Base-by-base conservation (phyloP, 2,888 invertebrate species). In the Herminia tarsipennalis region DNA sequence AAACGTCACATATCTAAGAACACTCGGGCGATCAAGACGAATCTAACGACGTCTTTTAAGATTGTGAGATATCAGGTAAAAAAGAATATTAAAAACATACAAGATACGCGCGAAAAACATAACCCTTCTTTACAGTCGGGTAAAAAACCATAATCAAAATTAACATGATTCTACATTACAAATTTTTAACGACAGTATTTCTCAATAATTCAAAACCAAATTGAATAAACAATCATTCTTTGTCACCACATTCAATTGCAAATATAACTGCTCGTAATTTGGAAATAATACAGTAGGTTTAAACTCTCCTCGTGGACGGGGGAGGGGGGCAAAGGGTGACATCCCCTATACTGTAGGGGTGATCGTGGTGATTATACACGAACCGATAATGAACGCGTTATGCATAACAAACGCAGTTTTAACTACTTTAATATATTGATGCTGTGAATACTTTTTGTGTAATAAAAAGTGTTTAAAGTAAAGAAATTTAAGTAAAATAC, bases 331-430 rank as follows among this genome's bases (percentile, higher is more conserved):
- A 25, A 47, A 50, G 74, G 69, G 73, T 60, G 64, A 66, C 63
- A 64, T 24, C 48, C 57, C 61, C 50, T 45, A 52, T 27, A 34
- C 40, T 12, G 37, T 39, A 49, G 57, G 76, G 81, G 77, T 70
- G 81, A 78, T 79, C 66, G 56, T 67, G 49, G 73, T 79, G 83
- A 83, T 83, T 80, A 78, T 70, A 71, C 73, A 70, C 72, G 72
- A 55, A 53, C 63, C 55, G 62, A 57, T 56, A 56, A 37, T 30
- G 30, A 56, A 48, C 42, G 64, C 59, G 67, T 76, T 54, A 56
- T 55, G 56, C 48, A 40, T 50, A 16, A 58, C 17, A 10, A 40
- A 49, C 9, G 21, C 47, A 63, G 3, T 17, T 18, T 36, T 25
- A 13, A 27, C 14, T 27, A 36, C n/a, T n/a, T n/a, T 10, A 1